Evolutionary conservation across 2,797 vertebrate species (phyloP).

Genomic region (Hoplostethus mediterraneus): DNA sequence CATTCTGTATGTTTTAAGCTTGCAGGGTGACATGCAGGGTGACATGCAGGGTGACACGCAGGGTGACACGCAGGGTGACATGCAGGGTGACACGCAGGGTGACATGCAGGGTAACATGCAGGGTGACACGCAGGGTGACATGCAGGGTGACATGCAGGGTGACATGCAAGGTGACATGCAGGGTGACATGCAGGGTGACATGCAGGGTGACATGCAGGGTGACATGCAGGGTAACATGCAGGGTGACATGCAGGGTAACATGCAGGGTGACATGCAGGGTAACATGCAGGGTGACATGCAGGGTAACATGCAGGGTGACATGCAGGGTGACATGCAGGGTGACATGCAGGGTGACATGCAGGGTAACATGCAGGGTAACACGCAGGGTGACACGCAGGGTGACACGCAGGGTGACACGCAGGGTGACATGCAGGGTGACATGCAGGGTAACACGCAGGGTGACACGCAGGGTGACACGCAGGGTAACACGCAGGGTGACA

Average conservation of each 20-base stretch:
- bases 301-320: neutral
- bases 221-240: neutral
- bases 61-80: too few relatives aligned
- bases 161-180: too few relatives aligned
- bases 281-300: neutral
- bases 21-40: too few relatives aligned
- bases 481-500: constrained; percentile 78
- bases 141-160: constrained; percentile 2
- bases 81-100: constrained; percentile 1
- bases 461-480: too few relatives aligned
- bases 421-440: too few relatives aligned
- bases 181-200: constrained; percentile 1
- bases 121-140: neutral
- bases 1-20: neutral
- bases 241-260: neutral
- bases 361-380: constrained; percentile 87
- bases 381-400: too few relatives aligned
- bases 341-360: too few relatives aligned
- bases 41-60: neutral
- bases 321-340: too few relatives aligned
- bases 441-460: too few relatives aligned
- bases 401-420: too few relatives aligned
- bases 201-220: constrained; percentile 3
- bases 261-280: constrained; percentile 2
- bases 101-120: neutral